Conservation (phyloP, 2,888 invertebrate genomes). For the Agrochola macilenta region DNA sequence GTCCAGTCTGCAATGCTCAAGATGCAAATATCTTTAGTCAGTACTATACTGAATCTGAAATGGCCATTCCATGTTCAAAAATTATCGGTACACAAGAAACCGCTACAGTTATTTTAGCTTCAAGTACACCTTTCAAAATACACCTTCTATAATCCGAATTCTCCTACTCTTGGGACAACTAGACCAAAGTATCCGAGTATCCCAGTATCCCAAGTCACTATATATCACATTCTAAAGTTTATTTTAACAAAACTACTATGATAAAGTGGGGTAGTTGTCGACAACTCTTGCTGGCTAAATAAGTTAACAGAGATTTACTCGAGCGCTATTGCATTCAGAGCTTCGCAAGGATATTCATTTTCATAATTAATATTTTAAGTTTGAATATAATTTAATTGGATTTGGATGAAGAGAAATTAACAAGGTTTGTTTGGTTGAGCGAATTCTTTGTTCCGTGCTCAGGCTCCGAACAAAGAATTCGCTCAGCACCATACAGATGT, state of each 20-base stretch:
- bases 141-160: neutral
- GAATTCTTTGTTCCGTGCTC: too few species aligned
- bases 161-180: slow-evolving; percentile 29
- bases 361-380: slow-evolving; percentile 46
- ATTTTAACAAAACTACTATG: slow-evolving; percentile 56
- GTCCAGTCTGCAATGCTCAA: neutral
- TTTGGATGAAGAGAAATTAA: neutral
- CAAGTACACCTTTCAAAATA: neutral
- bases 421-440: neutral
- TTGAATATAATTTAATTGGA: slow-evolving; percentile 22
- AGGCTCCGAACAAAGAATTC: too few species aligned
- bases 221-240: slow-evolving; percentile 54
- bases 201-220: slow-evolving; percentile 28
- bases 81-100: slow-evolving; percentile 15
- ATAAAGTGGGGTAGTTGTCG: slow-evolving; percentile 49
- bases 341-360: slow-evolving; percentile 40
- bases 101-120: slow-evolving; percentile 11
- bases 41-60: neutral
- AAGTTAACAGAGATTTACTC: slow-evolving; percentile 58
- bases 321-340: slow-evolving; percentile 29
- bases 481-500: too few species aligned
- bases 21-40: neutral
- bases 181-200: slow-evolving; percentile 4
- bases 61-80: slow-evolving; percentile 5
- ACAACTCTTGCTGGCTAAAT: slow-evolving; percentile 51